Conservation (phyloP, 2,888 invertebrate species). For the Eucera pruinosa region DNA sequence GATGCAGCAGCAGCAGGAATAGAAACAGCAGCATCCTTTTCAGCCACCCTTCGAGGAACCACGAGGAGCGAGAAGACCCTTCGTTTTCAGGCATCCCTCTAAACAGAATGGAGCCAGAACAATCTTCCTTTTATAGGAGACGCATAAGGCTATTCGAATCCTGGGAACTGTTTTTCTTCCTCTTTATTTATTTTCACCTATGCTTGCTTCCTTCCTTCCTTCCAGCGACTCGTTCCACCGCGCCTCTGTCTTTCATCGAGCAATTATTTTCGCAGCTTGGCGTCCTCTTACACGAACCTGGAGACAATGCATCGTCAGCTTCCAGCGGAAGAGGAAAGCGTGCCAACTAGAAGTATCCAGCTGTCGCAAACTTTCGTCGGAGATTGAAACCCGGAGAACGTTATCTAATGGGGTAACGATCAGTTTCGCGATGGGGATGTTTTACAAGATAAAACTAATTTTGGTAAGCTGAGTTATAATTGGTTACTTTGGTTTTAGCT, state of each 20-base stretch:
- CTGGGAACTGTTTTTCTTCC: constrained; percentile 81
- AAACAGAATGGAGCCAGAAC: constrained; percentile 74
- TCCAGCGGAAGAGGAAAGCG: constrained; percentile 23
- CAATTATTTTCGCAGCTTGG: constrained; percentile 83
- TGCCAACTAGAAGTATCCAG: constrained; percentile 33
- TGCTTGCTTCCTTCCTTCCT: constrained; percentile 52
- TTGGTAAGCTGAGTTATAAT: too few relatives aligned
- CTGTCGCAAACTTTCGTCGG: constrained; percentile 31
- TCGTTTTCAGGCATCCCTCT: constrained; percentile 73
- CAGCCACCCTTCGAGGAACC: constrained; percentile 64
- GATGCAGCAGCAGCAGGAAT: constrained; percentile 75
- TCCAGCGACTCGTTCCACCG: constrained; percentile 46
- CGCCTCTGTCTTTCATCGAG: constrained; percentile 76
- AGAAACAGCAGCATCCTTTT: constrained; percentile 71
- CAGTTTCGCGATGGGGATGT: background rate
- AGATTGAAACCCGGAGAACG: constrained; percentile 19
- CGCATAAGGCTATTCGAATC: constrained; percentile 82
- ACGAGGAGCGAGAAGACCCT: constrained; percentile 66
- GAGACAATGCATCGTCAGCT: constrained; percentile 44
- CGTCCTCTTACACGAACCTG: constrained; percentile 52
- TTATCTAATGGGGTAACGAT: too few relatives aligned
- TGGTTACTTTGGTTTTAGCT: too few relatives aligned
- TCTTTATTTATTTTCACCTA: constrained; percentile 55
- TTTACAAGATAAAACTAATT: background rate
- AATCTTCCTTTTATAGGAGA: constrained; percentile 82